Base-by-base conservation (phyloP, 2,888 invertebrate species). In the Laspeyria flexula region DNA sequence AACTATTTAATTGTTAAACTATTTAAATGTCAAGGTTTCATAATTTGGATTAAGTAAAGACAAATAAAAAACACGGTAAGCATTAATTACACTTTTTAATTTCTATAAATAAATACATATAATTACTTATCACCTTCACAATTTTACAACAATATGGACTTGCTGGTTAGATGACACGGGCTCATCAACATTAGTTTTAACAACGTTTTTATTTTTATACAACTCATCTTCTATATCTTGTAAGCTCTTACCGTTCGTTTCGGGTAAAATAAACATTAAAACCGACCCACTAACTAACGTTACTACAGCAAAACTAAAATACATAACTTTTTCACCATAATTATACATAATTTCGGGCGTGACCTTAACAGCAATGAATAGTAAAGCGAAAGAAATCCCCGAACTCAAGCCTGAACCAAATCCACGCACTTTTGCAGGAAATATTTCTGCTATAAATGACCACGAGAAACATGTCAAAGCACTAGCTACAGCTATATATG, bases 231-330 rank as follows among this genome's bases (percentile, higher is more conserved):
- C 95, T 93, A 66, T 96, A 88, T 44, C 95, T 94, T 77, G 94
- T 85, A 76, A 96, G 94, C 88, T 97, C 95, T 79, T 96, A 94
- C 67, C 93, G 60, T 76, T 74, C 0, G 86, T 86, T 38, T 86
- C 85, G 6, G 85, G 85, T 40, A 86, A 54, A 15, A 79, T 55
- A 54, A 79, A 82, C 40, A 55, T 58, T 31, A 86, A 53, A 3
- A 68, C 34, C n/a, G 77, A 13, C 13, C 71, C 65, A 21, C 71
- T 56, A 21, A 77, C 10, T 3, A 77, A 47, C 0, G 79, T 77
- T 0, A 75, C 40, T 7, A 55, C 37, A 2, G 78, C 81, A 65
- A 73, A 85, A 11, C 56, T 47, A 1, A 55, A 60, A 50, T 78
- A 85, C 71, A 85, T 66, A 1, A 59, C 64, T n/a, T 43, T 21